phyloP scores from a whole-genome alignment of 2,797 vertebrate genomes.

The Potorous gilbertii region DNA sequence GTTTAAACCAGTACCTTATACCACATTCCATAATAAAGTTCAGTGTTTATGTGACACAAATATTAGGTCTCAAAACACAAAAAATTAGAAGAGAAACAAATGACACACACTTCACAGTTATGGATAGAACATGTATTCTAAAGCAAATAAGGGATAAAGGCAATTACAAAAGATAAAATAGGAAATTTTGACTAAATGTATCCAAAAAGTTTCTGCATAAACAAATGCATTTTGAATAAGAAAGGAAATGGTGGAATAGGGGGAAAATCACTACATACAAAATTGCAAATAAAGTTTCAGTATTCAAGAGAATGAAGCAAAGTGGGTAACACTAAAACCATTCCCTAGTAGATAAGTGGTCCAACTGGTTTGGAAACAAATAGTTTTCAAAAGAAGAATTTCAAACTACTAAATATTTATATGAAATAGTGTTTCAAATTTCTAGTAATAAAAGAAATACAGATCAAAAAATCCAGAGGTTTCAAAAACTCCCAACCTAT shows the following conservation, averaged over 20 bases:
- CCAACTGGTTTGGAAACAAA: background rate
- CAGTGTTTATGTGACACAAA: background rate
- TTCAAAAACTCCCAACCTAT: background rate
- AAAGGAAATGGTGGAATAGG: background rate
- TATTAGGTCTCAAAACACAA: background rate
- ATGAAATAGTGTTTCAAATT: background rate
- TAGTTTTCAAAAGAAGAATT: background rate
- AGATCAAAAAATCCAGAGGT: background rate
- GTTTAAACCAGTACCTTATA: background rate
- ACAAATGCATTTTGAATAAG: background rate
- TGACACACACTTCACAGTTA: background rate
- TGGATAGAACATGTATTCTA: background rate
- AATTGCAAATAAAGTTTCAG: background rate
- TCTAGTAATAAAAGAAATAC: background rate
- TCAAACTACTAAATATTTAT: background rate
- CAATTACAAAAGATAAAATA: background rate
- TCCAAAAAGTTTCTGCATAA: background rate
- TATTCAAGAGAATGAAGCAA: background rate
- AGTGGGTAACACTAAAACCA: no score
- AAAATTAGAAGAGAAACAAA: background rate
- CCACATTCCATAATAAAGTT: background rate
- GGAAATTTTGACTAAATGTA: background rate
- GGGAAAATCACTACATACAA: background rate
- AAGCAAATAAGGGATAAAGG: background rate
- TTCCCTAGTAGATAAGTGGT: no score